Conservation (phyloP, 1,140 invertebrate genomes). For the Oreohelix idahoensis region DNA sequence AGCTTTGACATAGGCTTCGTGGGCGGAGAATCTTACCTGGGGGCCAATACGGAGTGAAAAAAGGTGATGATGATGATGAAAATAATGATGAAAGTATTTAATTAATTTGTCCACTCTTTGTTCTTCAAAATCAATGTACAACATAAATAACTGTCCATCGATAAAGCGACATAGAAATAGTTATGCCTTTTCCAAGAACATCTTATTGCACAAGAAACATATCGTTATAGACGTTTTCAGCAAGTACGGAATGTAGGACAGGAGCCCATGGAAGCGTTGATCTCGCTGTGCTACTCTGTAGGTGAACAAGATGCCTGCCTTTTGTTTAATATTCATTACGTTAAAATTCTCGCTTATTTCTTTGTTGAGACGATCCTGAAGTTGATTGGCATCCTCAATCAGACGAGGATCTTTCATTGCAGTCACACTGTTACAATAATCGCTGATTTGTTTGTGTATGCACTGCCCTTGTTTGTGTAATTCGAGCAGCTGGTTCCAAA, state of each 20-base stretch:
- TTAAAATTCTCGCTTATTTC: slow-evolving; percentile 53
- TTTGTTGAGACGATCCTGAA: slow-evolving; percentile 50
- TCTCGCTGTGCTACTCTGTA: slow-evolving; percentile 58
- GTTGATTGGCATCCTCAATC: slow-evolving; percentile 55
- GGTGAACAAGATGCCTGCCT: slow-evolving; percentile 60
- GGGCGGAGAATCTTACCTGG: no score
- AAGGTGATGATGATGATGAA: no score
- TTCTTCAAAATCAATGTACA: no score
- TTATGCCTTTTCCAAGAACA: slow-evolving; percentile 64
- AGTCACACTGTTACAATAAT: slow-evolving; percentile 57
- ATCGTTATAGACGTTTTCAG: slow-evolving; percentile 52
- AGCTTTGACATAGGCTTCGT: no score
- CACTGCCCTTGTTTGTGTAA: slow-evolving; percentile 53
- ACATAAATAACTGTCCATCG: no score
- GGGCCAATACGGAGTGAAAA: no score
- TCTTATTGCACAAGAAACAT: slow-evolving; percentile 58
- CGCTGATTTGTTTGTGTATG: slow-evolving; percentile 50
- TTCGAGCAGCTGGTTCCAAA: slow-evolving; percentile 53
- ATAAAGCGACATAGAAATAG: no score
- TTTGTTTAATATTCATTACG: slow-evolving; percentile 57
- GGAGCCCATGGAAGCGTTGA: slow-evolving; percentile 56
- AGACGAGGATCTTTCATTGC: slow-evolving; percentile 53
- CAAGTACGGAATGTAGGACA: slow-evolving; percentile 59
- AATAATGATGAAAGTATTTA: no score
- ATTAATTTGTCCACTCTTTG: no score